Evolutionary conservation across 2,888 invertebrate species (phyloP).

Genomic region (Tipula vernalis): DNA sequence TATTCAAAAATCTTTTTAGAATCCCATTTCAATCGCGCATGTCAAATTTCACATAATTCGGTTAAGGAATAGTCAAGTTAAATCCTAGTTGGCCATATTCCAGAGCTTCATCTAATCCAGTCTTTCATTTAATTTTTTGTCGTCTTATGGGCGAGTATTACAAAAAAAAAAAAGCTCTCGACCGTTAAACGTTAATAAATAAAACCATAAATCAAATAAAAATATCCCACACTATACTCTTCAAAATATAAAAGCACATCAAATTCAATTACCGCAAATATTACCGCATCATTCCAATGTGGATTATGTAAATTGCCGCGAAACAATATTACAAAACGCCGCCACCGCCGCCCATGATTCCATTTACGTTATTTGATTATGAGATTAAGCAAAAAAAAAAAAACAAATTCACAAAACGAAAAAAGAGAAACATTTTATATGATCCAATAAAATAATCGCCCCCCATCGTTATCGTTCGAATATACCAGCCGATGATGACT

Average conservation of each 20-base stretch:
- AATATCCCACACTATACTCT: neutral
- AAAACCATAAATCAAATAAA: neutral
- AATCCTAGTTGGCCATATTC: too few species aligned
- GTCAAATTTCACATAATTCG: too few species aligned
- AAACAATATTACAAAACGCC: neutral
- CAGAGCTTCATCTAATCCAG: too few species aligned
- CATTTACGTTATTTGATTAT: neutral
- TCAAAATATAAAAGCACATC: neutral
- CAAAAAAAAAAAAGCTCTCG: too few species aligned
- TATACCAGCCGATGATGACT: neutral
- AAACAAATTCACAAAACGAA: neutral
- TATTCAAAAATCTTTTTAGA: too few species aligned
- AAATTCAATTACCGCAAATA: neutral
- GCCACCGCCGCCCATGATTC: neutral
- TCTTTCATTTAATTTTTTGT: too few species aligned
- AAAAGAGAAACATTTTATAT: neutral
- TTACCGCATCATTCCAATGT: neutral
- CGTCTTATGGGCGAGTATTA: too few species aligned
- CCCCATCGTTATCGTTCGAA: neutral
- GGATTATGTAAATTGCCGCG: neutral
- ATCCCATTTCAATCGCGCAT: too few species aligned
- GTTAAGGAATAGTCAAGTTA: too few species aligned
- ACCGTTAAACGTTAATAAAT: too few species aligned
- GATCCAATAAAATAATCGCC: neutral
- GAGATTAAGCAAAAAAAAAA: neutral